These are phyloP conservation scores for Hypena proboscidalis DNA, from an alignment of 2,888 invertebrate genomes.

Conservation along the genomic window DNA sequence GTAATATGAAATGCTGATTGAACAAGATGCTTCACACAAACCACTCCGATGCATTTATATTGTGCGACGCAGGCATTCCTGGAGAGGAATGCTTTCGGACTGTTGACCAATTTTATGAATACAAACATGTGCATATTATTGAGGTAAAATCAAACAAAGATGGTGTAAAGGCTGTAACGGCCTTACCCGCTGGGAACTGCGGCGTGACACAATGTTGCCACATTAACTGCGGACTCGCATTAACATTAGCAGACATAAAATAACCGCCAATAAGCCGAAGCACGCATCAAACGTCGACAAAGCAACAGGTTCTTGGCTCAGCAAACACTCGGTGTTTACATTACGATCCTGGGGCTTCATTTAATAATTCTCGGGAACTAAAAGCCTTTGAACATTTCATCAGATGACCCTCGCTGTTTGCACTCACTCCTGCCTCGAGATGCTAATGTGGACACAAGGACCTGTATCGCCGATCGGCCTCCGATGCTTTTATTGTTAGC, in stretches of 20 bases:
- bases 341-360: slow-evolving; percentile 84
- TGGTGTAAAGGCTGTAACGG: slow-evolving; percentile 23
- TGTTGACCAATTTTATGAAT: slow-evolving; percentile 19
- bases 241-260: slow-evolving; percentile 82
- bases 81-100: slow-evolving; percentile 25
- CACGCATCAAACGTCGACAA: slow-evolving; percentile 80
- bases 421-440: slow-evolving; percentile 82
- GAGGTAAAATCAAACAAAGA: slow-evolving; percentile 45
- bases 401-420: slow-evolving; percentile 85
- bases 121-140: slow-evolving; percentile 20
- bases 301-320: slow-evolving; percentile 82
- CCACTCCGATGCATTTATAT: slow-evolving; percentile 50
- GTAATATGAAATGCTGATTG: slow-evolving; percentile 66
- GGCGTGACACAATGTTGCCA: slow-evolving; percentile 73
- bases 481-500: slow-evolving; percentile 79
- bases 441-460: slow-evolving; percentile 85
- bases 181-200: slow-evolving; percentile 30
- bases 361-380: slow-evolving; percentile 86
- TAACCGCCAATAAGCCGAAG: slow-evolving; percentile 82
- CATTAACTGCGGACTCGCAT: slow-evolving; percentile 70
- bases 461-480: slow-evolving; percentile 83
- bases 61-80: slow-evolving; percentile 24
- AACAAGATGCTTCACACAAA: slow-evolving; percentile 64
- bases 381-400: slow-evolving; percentile 86
- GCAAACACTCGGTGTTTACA: slow-evolving; percentile 81